phyloP scores from a whole-genome alignment of 2,888 invertebrate genomes.

The Caenorhabditis sp. region DNA sequence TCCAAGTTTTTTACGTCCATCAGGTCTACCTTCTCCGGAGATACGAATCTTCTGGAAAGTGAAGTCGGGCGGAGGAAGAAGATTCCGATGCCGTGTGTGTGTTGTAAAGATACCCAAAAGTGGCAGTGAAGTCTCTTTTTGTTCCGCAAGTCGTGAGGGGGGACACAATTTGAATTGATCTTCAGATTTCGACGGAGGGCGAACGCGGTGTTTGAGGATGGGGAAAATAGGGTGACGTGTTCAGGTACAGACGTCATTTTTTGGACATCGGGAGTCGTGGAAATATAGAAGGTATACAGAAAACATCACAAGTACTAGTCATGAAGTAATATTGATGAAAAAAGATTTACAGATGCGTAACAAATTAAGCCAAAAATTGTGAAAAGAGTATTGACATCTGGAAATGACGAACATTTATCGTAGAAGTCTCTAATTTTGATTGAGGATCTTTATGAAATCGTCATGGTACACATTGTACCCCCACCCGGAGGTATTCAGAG shows the following conservation, averaged over 20 bases:
- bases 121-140: constrained; percentile 7
- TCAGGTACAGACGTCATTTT: not conserved
- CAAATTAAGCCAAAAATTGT: no score
- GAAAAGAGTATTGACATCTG: no score
- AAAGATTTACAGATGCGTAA: no score
- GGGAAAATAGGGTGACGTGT: not conserved
- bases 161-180: constrained; percentile 26
- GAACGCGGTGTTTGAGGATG: not conserved
- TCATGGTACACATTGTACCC: no score
- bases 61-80: not conserved
- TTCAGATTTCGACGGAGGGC: constrained; percentile 1
- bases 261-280: not conserved
- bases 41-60: constrained; percentile 8
- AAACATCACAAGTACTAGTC: no score
- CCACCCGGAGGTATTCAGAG: no score
- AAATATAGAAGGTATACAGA: no score
- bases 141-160: constrained; percentile 8
- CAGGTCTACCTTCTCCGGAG: not conserved
- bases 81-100: not conserved
- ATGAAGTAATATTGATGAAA: no score
- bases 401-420: no score
- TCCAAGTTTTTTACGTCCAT: not conserved
- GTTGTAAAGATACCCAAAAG: not conserved
- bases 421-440: no score
- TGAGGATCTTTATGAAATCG: no score